Evolutionary conservation across 2,113 vertebrate species (phyloP).

Genomic region (Myrmecophaga tridactyla): DNA sequence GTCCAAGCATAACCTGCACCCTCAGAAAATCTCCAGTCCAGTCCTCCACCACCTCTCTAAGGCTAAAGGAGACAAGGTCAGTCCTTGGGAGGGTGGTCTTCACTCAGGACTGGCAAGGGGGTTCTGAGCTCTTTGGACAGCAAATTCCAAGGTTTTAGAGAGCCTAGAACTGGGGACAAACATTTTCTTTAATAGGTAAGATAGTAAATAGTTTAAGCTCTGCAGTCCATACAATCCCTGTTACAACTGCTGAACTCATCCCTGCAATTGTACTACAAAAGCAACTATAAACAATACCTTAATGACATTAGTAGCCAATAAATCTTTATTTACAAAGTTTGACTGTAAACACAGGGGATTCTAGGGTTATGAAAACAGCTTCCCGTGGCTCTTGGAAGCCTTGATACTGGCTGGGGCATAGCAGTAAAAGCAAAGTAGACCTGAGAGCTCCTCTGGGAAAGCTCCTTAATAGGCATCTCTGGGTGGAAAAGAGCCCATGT

Average conservation of each 20-base stretch:
- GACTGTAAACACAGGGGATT: background rate
- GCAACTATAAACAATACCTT: too few relatives aligned
- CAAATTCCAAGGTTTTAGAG: background rate
- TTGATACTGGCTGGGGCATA: background rate
- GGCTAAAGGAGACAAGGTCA: background rate
- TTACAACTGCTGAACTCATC: background rate
- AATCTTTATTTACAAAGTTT: background rate
- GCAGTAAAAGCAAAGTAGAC: background rate
- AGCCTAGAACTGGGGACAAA: background rate
- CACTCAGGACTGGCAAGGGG: background rate
- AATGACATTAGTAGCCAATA: background rate
- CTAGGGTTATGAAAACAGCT: background rate
- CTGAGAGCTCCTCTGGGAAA: background rate
- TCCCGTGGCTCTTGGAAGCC: background rate
- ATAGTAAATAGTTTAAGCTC: background rate
- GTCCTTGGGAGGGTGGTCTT: background rate
- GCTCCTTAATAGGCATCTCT: background rate
- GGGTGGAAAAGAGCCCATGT: accelerated
- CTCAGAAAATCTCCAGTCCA: background rate
- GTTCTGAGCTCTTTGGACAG: background rate
- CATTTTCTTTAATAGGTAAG: background rate
- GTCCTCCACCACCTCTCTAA: background rate
- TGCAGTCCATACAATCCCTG: background rate
- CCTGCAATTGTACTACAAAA: background rate
- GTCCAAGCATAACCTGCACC: background rate